Evolutionary conservation across 2,113 vertebrate genomes (phyloP).

Genomic region (Oenanthe melanoleuca): DNA sequence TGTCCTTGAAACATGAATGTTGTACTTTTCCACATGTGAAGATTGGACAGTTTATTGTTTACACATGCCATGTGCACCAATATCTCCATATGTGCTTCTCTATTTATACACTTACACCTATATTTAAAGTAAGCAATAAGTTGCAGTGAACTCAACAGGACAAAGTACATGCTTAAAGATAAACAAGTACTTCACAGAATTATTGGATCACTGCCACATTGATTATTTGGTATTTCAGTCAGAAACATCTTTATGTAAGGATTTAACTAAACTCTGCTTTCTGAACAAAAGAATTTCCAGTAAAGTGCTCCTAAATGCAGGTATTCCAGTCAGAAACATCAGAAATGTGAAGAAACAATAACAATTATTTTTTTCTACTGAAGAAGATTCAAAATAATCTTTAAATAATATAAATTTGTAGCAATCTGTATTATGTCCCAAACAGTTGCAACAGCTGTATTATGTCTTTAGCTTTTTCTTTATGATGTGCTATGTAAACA

Average conservation of each 20-base stretch:
- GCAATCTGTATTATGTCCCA: not conserved
- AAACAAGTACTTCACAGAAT: not conserved
- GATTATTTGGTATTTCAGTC: slow-evolving; percentile 10
- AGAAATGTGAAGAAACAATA: not conserved
- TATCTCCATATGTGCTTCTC: not conserved
- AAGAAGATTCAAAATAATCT: not conserved
- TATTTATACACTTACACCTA: not conserved
- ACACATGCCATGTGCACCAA: not conserved
- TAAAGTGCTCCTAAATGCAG: not conserved
- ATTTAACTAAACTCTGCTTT: not conserved
- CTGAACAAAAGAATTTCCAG: not conserved
- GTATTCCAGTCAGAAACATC: not conserved
- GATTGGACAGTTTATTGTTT: not conserved
- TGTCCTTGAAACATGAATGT: slow-evolving; percentile 10
- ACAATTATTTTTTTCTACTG: not conserved
- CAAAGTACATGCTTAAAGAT: not conserved
- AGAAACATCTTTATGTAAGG: not conserved
- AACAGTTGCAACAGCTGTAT: not conserved
- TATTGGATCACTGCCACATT: not conserved
- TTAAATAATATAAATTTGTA: not conserved
- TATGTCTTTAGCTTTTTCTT: not conserved
- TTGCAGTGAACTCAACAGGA: not conserved
- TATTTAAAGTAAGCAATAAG: not conserved
- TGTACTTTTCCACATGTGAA: not conserved
- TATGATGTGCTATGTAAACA: not conserved